Conservation (phyloP, 2,113 vertebrate genomes). For the Myrmecophaga tridactyla region DNA sequence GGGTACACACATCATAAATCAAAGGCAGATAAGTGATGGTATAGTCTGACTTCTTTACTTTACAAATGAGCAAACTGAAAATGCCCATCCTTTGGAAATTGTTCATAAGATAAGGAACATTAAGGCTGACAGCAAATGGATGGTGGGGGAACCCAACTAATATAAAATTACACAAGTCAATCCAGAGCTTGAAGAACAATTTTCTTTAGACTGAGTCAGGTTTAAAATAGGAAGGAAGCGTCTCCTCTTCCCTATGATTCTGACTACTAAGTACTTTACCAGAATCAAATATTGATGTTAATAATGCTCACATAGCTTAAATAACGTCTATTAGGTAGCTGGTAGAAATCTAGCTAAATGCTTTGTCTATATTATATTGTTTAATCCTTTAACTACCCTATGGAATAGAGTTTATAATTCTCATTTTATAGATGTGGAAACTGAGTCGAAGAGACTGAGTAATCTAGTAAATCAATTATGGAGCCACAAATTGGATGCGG, state of each 20-base stretch:
- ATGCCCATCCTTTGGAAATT: neutral
- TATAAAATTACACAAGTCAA: neutral
- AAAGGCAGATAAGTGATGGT: neutral
- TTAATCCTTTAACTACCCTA: neutral
- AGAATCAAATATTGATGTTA: neutral
- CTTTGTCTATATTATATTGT: constrained; percentile 27
- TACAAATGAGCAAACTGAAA: neutral
- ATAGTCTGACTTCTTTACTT: neutral
- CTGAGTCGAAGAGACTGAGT: neutral
- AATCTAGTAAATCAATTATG: neutral
- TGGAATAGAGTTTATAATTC: neutral
- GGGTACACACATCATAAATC: neutral
- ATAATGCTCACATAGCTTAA: neutral
- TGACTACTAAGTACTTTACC: neutral
- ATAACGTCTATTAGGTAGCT: neutral
- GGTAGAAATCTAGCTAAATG: neutral
- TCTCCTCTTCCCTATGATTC: neutral
- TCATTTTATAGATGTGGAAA: neutral
- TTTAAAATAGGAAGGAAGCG: constrained; percentile 18
- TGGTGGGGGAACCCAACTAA: neutral
- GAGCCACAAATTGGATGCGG: neutral
- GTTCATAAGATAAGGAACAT: neutral
- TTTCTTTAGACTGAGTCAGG: neutral
- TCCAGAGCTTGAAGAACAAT: neutral
- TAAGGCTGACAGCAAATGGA: neutral